Conservation (phyloP, 2,888 invertebrate genomes). For the Aspidiotus rigidus region DNA sequence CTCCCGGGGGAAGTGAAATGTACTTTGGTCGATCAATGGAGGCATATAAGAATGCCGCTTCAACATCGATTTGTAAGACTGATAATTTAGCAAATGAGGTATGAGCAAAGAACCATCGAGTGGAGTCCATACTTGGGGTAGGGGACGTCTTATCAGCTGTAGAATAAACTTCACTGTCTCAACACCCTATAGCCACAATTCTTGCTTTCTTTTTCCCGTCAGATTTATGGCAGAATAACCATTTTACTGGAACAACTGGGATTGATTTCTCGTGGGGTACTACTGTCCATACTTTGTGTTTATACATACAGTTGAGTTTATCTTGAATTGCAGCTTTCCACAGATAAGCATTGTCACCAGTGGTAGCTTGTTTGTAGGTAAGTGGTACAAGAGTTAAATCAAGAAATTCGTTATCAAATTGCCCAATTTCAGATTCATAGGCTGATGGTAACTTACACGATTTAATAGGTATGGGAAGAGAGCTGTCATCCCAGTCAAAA, state of each 20-base stretch:
- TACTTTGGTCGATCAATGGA: slow-evolving; percentile 8
- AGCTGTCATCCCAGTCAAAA: not conserved
- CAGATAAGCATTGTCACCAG: not conserved
- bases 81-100: not conserved
- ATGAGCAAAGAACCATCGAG: slow-evolving; percentile 5
- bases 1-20: too few relatives aligned
- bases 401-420: slow-evolving; percentile 6
- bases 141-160: not conserved
- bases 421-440: not conserved
- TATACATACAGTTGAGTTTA: not conserved
- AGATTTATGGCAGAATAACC: not conserved
- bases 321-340: slow-evolving; percentile 9
- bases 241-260: not conserved
- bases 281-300: not conserved
- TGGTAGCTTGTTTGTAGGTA: slow-evolving; percentile 7
- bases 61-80: not conserved
- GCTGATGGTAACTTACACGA: not conserved
- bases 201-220: slow-evolving; percentile 4
- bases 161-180: not conserved
- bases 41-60: slow-evolving; percentile 7
- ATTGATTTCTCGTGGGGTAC: slow-evolving; percentile 1
- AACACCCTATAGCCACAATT: not conserved
- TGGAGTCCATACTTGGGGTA: slow-evolving; percentile 5
- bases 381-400: not conserved
- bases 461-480: not conserved